Percentiles rank a stretch among this genome's conserved stretches.
Evolutionary conservation across 2,888 invertebrate species (phyloP).

Genomic region (Leptarthrus brevirostris): DNA sequence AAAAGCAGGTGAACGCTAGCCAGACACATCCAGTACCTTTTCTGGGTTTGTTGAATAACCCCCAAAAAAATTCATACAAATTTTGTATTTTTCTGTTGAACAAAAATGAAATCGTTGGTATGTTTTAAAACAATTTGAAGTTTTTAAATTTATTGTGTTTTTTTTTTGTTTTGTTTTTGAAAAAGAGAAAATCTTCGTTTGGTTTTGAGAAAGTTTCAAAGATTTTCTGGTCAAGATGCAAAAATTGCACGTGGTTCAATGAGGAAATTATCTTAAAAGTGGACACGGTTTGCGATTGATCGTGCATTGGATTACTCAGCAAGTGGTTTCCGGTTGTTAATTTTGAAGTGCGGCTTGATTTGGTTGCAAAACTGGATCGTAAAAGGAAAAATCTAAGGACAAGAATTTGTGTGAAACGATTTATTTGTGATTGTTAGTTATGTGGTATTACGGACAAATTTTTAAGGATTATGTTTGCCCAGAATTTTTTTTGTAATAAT

Average conservation of each 20-base stretch:
- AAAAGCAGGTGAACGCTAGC: constrained; percentile 64
- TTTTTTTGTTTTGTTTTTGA: constrained; percentile 1
- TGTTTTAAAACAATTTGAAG: constrained; percentile 59
- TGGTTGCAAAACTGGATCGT: no score
- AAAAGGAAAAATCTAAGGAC: no score
- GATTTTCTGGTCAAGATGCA: no score
- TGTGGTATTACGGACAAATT: no score
- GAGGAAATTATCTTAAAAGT: neutral
- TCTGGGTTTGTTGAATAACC: constrained; percentile 66
- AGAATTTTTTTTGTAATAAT: no score
- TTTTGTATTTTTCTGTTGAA: constrained; percentile 26
- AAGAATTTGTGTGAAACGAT: no score
- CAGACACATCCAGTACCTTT: constrained; percentile 67
- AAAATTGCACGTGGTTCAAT: no score
- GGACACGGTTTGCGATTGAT: constrained; percentile 10
- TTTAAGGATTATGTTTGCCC: no score
- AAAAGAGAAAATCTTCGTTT: neutral
- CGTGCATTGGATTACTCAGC: neutral
- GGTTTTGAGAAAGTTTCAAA: neutral
- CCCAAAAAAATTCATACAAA: constrained; percentile 56
- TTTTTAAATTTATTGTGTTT: neutral
- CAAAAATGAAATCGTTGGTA: constrained; percentile 66
- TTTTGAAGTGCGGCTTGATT: neutral
- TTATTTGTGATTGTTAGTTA: no score
- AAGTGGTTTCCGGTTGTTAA: neutral